phyloP scores from a whole-genome alignment of 2,797 vertebrate genomes.

The Tinamus major region DNA sequence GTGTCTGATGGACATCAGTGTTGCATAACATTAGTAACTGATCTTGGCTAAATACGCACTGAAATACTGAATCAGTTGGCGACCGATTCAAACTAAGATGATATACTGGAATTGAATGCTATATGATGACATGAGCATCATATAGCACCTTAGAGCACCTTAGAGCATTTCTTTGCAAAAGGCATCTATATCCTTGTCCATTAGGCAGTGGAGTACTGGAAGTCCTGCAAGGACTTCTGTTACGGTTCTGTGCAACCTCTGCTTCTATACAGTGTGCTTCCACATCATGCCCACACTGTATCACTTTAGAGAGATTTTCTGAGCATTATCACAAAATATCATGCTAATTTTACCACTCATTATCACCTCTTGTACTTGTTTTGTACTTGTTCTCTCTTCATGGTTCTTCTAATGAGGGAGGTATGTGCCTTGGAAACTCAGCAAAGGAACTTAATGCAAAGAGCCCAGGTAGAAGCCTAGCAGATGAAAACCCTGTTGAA shows the following conservation, averaged over 20 bases:
- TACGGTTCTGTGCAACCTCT: not conserved
- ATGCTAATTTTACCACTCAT: not conserved
- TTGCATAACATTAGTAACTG: not conserved
- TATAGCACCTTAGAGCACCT: too few relatives aligned
- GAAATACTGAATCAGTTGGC: not conserved
- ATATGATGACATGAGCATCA: not conserved
- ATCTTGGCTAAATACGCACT: not conserved
- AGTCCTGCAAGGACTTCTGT: not conserved
- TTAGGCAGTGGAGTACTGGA: not conserved
- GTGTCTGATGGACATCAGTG: not conserved
- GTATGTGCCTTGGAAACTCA: not conserved
- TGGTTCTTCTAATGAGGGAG: not conserved
- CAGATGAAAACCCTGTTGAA: not conserved
- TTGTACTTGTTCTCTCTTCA: not conserved
- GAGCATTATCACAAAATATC: not conserved
- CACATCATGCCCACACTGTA: not conserved
- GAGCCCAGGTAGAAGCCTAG: not conserved
- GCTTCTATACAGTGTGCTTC: not conserved
- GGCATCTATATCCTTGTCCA: not conserved
- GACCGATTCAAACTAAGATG: not conserved
- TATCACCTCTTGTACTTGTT: not conserved
- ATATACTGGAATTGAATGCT: not conserved
- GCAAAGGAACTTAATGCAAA: slow-evolving; percentile 10
- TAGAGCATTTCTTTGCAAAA: not conserved
- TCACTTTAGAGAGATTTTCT: not conserved